Percentiles rank a stretch among this genome's conserved stretches.
These are phyloP conservation scores for Andrena haemorrhoa DNA, from an alignment of 2,888 invertebrate genomes.

Conservation along the genomic window DNA sequence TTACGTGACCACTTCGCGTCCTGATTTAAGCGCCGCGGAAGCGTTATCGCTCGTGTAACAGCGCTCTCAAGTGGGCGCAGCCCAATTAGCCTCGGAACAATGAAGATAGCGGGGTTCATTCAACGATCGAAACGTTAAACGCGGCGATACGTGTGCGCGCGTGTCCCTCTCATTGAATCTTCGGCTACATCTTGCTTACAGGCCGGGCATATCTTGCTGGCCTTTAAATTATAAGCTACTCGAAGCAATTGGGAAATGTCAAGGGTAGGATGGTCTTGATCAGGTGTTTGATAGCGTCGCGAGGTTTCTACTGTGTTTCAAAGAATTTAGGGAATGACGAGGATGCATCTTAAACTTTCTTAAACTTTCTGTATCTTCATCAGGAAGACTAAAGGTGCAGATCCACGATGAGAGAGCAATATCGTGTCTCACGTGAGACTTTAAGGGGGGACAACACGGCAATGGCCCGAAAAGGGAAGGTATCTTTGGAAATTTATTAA, in stretches of 20 bases:
- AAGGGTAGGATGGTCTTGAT: neutral
- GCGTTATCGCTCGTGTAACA: slow-evolving; percentile 55
- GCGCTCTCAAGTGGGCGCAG: slow-evolving; percentile 64
- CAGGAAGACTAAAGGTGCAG: too few species aligned
- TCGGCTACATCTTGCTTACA: slow-evolving; percentile 39
- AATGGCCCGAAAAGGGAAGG: too few species aligned
- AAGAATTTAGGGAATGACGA: too few species aligned
- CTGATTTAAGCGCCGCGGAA: slow-evolving; percentile 65
- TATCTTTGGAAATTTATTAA: too few species aligned
- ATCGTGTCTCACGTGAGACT: too few species aligned
- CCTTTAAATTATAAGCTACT: slow-evolving; percentile 20
- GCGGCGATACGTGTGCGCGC: slow-evolving; percentile 37
- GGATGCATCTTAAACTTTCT: too few species aligned
- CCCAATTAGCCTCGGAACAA: slow-evolving; percentile 66
- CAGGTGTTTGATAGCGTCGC: too few species aligned
- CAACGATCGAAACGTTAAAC: slow-evolving; percentile 47
- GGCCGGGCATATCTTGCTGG: slow-evolving; percentile 12
- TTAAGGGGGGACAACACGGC: too few species aligned
- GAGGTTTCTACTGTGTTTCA: neutral
- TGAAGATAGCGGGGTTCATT: slow-evolving; percentile 57
- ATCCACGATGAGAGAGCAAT: too few species aligned
- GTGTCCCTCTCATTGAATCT: slow-evolving; percentile 38
- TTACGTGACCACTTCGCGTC: slow-evolving; percentile 57
- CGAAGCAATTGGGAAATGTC: slow-evolving; percentile 23
- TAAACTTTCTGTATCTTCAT: too few species aligned